These are phyloP conservation scores for Phylloscopus collybita DNA, from an alignment of 2,797 vertebrate species.

Conservation along the genomic window DNA sequence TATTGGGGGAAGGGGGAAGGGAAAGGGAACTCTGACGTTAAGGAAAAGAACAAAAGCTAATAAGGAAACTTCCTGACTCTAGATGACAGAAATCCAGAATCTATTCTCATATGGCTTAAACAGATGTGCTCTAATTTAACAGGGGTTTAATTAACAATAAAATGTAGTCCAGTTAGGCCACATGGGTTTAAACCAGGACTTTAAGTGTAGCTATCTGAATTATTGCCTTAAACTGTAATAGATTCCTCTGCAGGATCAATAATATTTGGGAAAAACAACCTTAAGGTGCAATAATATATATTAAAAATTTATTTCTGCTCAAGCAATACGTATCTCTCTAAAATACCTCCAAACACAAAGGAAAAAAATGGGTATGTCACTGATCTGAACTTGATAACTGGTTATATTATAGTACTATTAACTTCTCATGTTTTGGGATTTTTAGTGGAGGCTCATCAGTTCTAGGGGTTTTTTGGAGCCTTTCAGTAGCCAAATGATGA, in stretches of 20 bases:
- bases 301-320: constrained; percentile 61
- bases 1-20: background rate
- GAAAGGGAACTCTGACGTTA: background rate
- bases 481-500: background rate
- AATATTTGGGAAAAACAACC: constrained; percentile 44
- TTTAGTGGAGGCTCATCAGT: background rate
- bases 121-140: background rate
- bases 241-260: constrained; percentile 36
- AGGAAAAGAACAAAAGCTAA: background rate
- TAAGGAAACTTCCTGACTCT: background rate
- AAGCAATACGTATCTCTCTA: background rate
- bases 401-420: constrained; percentile 16
- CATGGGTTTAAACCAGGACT: background rate
- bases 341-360: constrained; percentile 39
- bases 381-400: background rate
- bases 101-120: background rate
- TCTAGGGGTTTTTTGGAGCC: background rate
- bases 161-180: background rate
- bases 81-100: background rate
- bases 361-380: background rate
- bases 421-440: constrained; percentile 25
- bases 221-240: constrained; percentile 30
- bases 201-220: constrained; percentile 41
- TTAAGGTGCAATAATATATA: constrained; percentile 45
- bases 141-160: constrained; percentile 16